Evolutionary conservation across 2,888 invertebrate genomes (phyloP).

Genomic region (Pyralis farinalis): DNA sequence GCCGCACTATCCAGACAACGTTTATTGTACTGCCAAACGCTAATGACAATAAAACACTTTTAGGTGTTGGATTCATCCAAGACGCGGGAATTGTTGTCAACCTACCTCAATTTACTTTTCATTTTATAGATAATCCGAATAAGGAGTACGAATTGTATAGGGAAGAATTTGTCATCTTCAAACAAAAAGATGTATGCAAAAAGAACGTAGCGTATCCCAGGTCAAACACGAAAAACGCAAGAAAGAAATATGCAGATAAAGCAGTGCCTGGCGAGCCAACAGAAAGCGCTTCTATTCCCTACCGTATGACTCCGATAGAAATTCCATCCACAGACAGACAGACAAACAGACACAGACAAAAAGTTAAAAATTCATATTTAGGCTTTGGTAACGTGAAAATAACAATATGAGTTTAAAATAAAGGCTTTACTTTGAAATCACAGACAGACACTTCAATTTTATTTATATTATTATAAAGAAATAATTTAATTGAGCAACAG

Average conservation of each 20-base stretch:
- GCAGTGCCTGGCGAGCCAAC: background rate
- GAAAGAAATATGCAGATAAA: background rate
- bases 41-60: slow-evolving; percentile 18
- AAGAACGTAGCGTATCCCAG: background rate
- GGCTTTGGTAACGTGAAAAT: no score
- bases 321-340: background rate
- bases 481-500: no score
- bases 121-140: slow-evolving; percentile 18
- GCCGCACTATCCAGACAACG: slow-evolving; percentile 7
- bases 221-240: background rate
- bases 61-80: slow-evolving; percentile 23
- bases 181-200: background rate
- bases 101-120: slow-evolving; percentile 18
- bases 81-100: slow-evolving; percentile 20
- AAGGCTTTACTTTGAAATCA: no score
- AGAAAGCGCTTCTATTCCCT: background rate
- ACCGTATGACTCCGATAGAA: background rate
- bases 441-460: no score
- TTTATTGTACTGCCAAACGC: slow-evolving; percentile 24
- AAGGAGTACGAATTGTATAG: slow-evolving; percentile 20
- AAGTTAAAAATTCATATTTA: no score
- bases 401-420: no score
- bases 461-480: no score
- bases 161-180: slow-evolving; percentile 1
- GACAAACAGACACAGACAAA: no score